Base-by-base conservation (phyloP, 2,888 invertebrate genomes). In the Phortica okadai region DNA sequence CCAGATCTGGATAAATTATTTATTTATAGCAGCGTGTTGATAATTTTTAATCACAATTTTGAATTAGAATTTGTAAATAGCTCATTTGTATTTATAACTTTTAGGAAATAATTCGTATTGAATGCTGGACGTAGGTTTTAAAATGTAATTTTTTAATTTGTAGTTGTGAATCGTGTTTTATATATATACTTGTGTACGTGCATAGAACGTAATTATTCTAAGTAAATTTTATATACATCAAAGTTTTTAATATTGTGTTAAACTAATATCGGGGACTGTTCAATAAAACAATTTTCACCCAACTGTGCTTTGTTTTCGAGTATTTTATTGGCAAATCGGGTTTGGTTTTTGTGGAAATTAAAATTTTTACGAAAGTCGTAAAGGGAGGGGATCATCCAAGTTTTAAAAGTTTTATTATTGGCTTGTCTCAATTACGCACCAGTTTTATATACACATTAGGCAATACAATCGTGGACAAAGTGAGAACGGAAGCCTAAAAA, bases 161-260 rank as follows among this genome's bases (percentile, higher is more conserved):
- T 59, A 59, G n/a, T 59, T 59, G 59, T 59, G 59, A n/a, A 21
- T 59, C 59, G 21, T 21, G 59, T 59, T 59, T 59, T 59, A 59
- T 16, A 59, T 59, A n/a, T 7, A 16, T 16, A 59, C 21, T 3
- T n/a, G 6, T 50, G 8, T 50, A 3, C 50, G 14, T 50, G 33
- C 33, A 33, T 33, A 33, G 33, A 33, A 33, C 33, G 14, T 50
- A 50, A 50, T 2, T 50, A 50, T 50, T 14, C 10, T 50, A 50
- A 50, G 50, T 50, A 14, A 50, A 50, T 50, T 50, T 50, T 50
- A 50, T 50, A 50, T 50, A 14, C 14, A 33, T 33, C 33, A 50
- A 50, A 50, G 14, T 50, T 11, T 50, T 50, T 14, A 50, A 50
- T 50, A 50, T 50, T 50, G 10, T 50, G 50, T 50, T 50, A 50